Percentiles rank a stretch among this genome's conserved stretches.
These are phyloP conservation scores for Corythornis madagascariensis DNA, from an alignment of 2,113 vertebrate species.

Conservation along the genomic window DNA sequence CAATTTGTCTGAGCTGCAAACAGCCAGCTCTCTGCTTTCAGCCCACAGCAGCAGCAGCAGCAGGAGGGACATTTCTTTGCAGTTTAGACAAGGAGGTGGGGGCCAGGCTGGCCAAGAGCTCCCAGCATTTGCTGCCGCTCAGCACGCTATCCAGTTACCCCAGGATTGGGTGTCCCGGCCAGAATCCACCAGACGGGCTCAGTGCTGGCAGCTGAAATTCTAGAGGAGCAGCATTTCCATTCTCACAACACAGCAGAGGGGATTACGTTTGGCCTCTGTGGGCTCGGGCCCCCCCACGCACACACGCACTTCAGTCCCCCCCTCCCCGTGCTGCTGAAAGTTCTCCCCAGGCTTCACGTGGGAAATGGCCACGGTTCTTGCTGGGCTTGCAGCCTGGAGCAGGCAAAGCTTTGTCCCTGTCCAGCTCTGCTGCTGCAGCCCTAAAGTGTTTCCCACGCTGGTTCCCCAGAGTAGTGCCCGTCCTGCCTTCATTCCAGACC, in stretches of 20 bases:
- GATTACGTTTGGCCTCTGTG: background rate
- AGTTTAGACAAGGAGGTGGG: background rate
- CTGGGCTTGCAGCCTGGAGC: background rate
- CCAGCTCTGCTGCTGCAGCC: background rate
- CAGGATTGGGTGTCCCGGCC: background rate
- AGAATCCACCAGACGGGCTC: background rate
- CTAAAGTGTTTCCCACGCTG: background rate
- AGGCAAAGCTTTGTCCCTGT: background rate
- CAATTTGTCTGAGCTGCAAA: background rate
- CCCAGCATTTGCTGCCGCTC: background rate
- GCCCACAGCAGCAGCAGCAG: background rate
- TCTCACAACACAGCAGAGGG: background rate
- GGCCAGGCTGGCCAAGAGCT: background rate
- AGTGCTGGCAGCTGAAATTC: background rate
- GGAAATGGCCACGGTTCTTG: background rate
- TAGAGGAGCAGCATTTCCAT: background rate
- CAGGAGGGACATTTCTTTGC: conserved; percentile 2
- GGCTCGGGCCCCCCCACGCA: background rate
- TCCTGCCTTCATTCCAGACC: background rate
- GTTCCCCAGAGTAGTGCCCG: background rate
- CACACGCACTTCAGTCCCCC: background rate
- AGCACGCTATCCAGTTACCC: background rate
- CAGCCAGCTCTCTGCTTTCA: background rate
- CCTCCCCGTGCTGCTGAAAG: background rate
- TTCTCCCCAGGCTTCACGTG: background rate